These are phyloP conservation scores for Athalia cordata DNA, from an alignment of 2,888 invertebrate species.

Conservation along the genomic window DNA sequence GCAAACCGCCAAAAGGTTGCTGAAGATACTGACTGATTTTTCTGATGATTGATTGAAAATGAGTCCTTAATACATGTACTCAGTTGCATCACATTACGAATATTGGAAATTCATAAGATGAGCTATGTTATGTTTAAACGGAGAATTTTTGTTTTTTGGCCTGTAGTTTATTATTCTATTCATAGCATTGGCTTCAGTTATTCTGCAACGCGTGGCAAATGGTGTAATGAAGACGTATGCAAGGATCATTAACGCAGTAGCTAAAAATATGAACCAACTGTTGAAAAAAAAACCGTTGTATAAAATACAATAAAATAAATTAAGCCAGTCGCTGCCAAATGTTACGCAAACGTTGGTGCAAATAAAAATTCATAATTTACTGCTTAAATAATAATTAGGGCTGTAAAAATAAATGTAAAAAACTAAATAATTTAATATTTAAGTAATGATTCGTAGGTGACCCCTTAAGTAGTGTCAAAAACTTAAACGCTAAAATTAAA, in stretches of 20 bases:
- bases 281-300: slow-evolving; percentile 46
- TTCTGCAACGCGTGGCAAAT: slow-evolving; percentile 19
- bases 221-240: slow-evolving; percentile 27
- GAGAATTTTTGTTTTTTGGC: slow-evolving; percentile 20
- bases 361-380: slow-evolving; percentile 63
- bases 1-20: too few relatives aligned
- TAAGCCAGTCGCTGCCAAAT: slow-evolving; percentile 66
- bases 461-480: slow-evolving; percentile 64
- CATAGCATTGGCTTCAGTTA: slow-evolving; percentile 24
- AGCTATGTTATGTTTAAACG: neutral
- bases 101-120: too few relatives aligned
- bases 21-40: too few relatives aligned
- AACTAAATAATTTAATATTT: slow-evolving; percentile 71
- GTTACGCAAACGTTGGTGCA: slow-evolving; percentile 62
- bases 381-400: slow-evolving; percentile 63
- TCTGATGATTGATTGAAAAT: too few relatives aligned
- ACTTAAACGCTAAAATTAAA: slow-evolving; percentile 66
- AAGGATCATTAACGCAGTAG: slow-evolving; percentile 49
- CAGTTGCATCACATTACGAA: too few relatives aligned
- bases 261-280: slow-evolving; percentile 40
- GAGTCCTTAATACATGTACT: too few relatives aligned
- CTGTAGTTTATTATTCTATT: slow-evolving; percentile 24
- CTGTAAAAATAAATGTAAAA: slow-evolving; percentile 67
- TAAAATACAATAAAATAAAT: slow-evolving; percentile 65
- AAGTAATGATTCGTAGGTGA: slow-evolving; percentile 65